Base-by-base conservation (phyloP, 2,797 vertebrate genomes). In the Acipenser ruthenus region DNA sequence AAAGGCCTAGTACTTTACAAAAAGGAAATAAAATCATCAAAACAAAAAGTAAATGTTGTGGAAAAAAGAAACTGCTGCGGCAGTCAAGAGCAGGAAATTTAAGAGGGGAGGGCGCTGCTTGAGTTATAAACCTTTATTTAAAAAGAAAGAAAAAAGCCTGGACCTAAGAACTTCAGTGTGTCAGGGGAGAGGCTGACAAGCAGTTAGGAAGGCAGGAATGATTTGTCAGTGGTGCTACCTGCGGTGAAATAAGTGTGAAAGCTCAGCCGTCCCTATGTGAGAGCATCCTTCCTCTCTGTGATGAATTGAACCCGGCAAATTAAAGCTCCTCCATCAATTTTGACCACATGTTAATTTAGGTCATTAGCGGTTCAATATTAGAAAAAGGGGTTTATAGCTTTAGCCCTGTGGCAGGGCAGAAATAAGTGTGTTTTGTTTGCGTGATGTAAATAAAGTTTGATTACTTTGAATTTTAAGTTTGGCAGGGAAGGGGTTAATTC, bases 261-360 rank as follows among this genome's bases (percentile, higher is more conserved):
- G 10, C 37, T 60, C 71, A 68, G 18, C 52, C 69, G 13, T 51
- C 7, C 59, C 53, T 13, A 2, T 15, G 73, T 68, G 48, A 77
- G 73, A 80, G 75, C 72, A 66, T 60, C 71, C 75, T 69, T 71
- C 80, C 77, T 74, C 71, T 80, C 83, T 80, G 83, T 77, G 80
- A 80, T 82, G 82, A 84, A 87, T 87, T 82, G 80, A 13, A n/a
- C 12, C 55, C 55, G 13, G 6, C 2, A 58, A 58, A 58, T 58
- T 58, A n/a, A 81, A 79, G 81, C 71, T 82, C 73, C 78, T 76
- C 79, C 83, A 88, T 87, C 83, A 86, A 80, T 75, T 70, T 71
- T 78, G 84, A 81, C 79, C 84, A 84, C 86, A 84, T 85, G 80
- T 80, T 84, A 86, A 87, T 85, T 77, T 81, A 78, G 80, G 85